Percentiles rank a stretch among this genome's conserved stretches.
phyloP scores from a whole-genome alignment of 2,888 invertebrate genomes.

The Micoletzkya japonica region DNA sequence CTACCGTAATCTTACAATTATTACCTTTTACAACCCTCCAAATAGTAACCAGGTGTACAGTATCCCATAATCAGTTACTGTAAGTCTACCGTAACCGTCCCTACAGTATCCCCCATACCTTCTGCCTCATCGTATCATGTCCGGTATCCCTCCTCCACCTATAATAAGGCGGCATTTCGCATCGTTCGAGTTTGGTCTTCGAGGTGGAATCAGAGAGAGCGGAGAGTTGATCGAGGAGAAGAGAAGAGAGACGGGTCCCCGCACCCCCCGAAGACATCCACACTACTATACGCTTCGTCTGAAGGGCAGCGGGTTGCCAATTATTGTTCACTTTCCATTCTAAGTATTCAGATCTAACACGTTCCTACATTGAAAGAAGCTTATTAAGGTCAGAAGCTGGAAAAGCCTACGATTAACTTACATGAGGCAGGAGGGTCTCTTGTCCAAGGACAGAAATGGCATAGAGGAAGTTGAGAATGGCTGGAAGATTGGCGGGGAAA shows the following conservation, averaged over 20 bases:
- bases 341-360: constrained; percentile 10
- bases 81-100: constrained; percentile 26
- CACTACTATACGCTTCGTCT: constrained; percentile 92
- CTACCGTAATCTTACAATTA: too few relatives aligned
- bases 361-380: constrained; percentile 6
- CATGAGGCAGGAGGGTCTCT: constrained; percentile 85
- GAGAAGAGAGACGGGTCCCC: constrained; percentile 88
- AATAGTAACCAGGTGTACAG: not conserved
- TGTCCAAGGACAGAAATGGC: constrained; percentile 98
- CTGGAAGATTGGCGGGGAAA: constrained; percentile 95
- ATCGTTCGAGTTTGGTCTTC: constrained; percentile 80
- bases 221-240: constrained; percentile 90
- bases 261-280: constrained; percentile 82
- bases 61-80: constrained; percentile 3
- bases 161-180: constrained; percentile 97
- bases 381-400: constrained; percentile 30
- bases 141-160: constrained; percentile 70
- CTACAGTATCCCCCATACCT: constrained; percentile 5
- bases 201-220: constrained; percentile 33
- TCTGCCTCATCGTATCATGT: constrained; percentile 16
- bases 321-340: not conserved
- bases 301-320: constrained; percentile 31
- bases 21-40: too few relatives aligned
- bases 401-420: constrained; percentile 65
- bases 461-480: constrained; percentile 91